Evolutionary conservation across 2,797 vertebrate genomes (phyloP), one percentile per base, ranked within the genome.

Genomic region (Oceanodroma leucorhoa): DNA sequence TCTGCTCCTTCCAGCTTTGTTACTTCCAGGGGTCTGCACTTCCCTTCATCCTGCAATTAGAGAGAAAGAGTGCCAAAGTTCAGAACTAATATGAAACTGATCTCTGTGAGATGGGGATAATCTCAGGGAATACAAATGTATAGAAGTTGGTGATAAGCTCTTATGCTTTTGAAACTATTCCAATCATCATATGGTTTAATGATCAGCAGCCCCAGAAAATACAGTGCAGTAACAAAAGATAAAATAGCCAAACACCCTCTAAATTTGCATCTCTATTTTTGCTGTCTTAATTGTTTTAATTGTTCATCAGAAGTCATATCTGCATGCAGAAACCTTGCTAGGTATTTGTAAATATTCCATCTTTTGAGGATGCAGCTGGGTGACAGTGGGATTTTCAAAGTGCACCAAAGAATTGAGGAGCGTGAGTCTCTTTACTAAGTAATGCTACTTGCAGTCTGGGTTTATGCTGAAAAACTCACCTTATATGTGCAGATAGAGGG

Each of bases 1-100:
- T 99, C 98, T 2, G 99, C 99, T 55, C 99, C 99, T 96, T 99
- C 99, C 83, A 99, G 93, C 83, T 98, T 99, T 48, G 99, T 95
- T 64, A 97, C 97, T 32, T 98, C 98, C 69, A 99, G 67, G 19
- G 98, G 98, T n/a, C 61, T 95, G 79, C 97, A 97, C 84, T 98
- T 99, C 18, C 99, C 98, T 98, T 99, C 99, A 92, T 99, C 99
- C 99, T 99, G 78, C 11, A 92, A 83, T 95, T 64, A 69, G 82
- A 77, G n/a, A 64, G 61, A 73, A 40, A 62, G 65, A 80, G 50
- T 46, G 16, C 5, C 54, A 55, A 71, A 80, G 26, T 65, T 90
- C 34, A 86, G 32, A 71, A 50, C 23, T 32, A 60, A 46, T 12
- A 61, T 34, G 14, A 55, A 34, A 62, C 13, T 7, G 14, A 43